Base-by-base conservation (phyloP, 2,888 invertebrate species). In the Eumerus sabulonum region DNA sequence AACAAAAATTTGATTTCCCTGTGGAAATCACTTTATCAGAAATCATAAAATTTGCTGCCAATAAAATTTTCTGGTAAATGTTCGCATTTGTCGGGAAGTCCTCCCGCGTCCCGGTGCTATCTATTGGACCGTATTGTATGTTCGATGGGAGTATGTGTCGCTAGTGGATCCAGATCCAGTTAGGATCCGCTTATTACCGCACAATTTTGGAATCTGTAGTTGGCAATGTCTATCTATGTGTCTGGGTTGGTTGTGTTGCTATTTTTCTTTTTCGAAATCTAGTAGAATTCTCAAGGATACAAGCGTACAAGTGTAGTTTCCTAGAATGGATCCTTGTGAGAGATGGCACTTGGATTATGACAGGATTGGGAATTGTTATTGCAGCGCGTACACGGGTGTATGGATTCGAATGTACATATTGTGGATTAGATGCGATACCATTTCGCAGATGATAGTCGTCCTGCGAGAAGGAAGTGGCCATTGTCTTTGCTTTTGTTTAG, bases 11-110 rank as follows among this genome's bases (percentile, higher is more conserved):
- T 83, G 83, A 83, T 84, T 83, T 87, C 87, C 87, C 85, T 82
- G 84, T 85, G 87, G 87, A 87, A 87, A 87, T 87, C 87, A 87
- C 85, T 87, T 87, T 87, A 87, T 85, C 85, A 84, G 84, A 85
- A 86, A 87, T 87, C 87, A 87, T 86, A 87, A 87, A 87, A 85
- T 85, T 84, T 85, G 83, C 84, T 83, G 82, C 85, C 84, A 85
- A 85, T 85, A 85, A 83, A 82, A 83, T 70, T 77, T 71, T 82
- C 76, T 83, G 82, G 77, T 82, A 82, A 83, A 82, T 83, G 82
- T 77, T 82, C 82, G 63, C 82, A 82, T 82, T 83, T 83, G 77
- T 62, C 68, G 68, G 74, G 68, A 70, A 73, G 48, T 82, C 79
- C 76, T 76, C 56, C 53, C 79, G 59, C 82, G 53, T 44, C 56